Percentiles rank a stretch among this genome's conserved stretches.
Evolutionary conservation across 2,797 vertebrate genomes (phyloP).

Genomic region (Pseudomugil tenellus): DNA sequence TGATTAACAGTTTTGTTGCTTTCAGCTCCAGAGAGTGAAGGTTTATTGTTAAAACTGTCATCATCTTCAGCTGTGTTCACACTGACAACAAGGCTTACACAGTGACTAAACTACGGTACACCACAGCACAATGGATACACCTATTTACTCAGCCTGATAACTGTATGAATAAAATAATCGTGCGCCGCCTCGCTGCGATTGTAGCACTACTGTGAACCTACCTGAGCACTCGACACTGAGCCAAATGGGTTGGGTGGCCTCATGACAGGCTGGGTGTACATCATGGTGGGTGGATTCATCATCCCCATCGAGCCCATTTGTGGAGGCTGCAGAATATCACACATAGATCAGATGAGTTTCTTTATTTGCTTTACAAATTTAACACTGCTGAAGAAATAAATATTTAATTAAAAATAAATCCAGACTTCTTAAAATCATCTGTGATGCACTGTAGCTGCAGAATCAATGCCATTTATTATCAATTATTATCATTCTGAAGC

Average conservation of each 20-base stretch:
- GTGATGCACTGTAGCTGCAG: background rate
- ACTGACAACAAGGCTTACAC: constrained; percentile 49
- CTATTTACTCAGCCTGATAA: constrained; percentile 55
- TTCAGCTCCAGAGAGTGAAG: constrained; percentile 63
- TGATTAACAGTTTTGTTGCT: constrained; percentile 67
- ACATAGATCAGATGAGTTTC: constrained; percentile 20
- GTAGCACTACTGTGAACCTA: constrained; percentile 66
- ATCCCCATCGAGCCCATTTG: constrained; percentile 96
- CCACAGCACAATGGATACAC: constrained; percentile 61
- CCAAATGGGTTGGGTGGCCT: constrained; percentile 98
- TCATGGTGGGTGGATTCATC: constrained; percentile 97
- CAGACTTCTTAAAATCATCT: background rate
- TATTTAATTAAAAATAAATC: no score
- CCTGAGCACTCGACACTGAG: constrained; percentile 97
- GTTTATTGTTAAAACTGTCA: constrained; percentile 63
- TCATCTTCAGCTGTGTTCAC: constrained; percentile 59
- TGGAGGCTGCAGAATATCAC: constrained; percentile 81
- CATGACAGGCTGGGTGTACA: constrained; percentile 97
- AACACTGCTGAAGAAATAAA: background rate
- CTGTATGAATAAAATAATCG: constrained; percentile 36
- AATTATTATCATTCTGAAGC: background rate
- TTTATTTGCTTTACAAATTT: background rate
- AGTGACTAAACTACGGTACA: constrained; percentile 46
- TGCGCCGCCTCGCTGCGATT: constrained; percentile 20
- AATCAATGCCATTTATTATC: background rate